Evolutionary conservation across 2,888 invertebrate species (phyloP).

Genomic region (Xylota segnis): DNA sequence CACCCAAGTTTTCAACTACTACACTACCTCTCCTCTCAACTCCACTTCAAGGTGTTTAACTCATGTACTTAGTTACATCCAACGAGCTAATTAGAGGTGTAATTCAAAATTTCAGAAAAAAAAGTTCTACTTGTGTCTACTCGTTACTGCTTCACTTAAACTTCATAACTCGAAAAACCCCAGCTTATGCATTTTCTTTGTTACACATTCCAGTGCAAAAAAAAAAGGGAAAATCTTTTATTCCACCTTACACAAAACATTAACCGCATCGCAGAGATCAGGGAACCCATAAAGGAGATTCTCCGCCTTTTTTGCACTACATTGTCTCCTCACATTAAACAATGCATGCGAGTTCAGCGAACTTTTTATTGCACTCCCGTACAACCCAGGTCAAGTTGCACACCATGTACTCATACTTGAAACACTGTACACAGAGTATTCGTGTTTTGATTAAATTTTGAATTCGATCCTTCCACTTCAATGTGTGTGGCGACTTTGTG

Average conservation of each 20-base stretch:
- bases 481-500: not conserved
- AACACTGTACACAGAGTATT: not conserved
- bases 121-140: too few species aligned
- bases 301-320: conserved; percentile 30
- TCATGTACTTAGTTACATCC: too few species aligned
- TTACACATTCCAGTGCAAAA: not conserved
- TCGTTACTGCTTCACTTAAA: not conserved
- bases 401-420: conserved; percentile 2
- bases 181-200: not conserved
- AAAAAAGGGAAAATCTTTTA: conserved; percentile 17
- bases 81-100: too few species aligned
- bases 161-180: not conserved
- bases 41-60: too few species aligned
- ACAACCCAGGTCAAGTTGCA: conserved; percentile 32
- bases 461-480: not conserved
- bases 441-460: not conserved
- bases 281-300: conserved; percentile 27
- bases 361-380: conserved; percentile 29
- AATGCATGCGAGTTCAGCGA: conserved; percentile 50
- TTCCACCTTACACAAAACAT: conserved; percentile 32
- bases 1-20: too few species aligned
- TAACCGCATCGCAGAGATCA: conserved; percentile 29
- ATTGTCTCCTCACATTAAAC: conserved; percentile 29
- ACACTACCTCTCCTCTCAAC: too few species aligned
- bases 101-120: too few species aligned